phyloP scores from a whole-genome alignment of 2,888 invertebrate species.

The Gymnocheta viridis region DNA sequence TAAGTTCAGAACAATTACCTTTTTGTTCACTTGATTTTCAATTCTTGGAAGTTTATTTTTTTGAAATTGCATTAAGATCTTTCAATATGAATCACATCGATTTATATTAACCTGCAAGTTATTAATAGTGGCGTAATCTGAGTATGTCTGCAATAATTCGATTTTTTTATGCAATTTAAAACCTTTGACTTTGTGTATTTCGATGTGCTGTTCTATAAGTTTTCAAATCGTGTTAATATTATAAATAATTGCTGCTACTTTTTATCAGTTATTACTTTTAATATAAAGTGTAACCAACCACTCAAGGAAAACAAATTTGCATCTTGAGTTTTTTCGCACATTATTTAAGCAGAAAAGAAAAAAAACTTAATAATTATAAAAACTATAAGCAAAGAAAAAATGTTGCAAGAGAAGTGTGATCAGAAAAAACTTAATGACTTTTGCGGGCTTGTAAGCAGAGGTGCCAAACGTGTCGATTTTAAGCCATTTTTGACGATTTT shows the following conservation, averaged over 20 bases:
- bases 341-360: conserved; percentile 56
- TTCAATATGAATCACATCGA: neutral
- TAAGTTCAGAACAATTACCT: too few relatives aligned
- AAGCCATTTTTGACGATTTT: too few relatives aligned
- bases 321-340: conserved; percentile 54
- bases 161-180: neutral
- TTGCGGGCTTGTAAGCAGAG: too few relatives aligned
- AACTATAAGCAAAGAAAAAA: neutral
- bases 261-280: conserved; percentile 15
- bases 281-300: conserved; percentile 40
- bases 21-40: neutral
- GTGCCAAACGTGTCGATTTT: too few relatives aligned
- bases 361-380: neutral
- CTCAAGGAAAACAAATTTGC: conserved; percentile 21
- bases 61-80: too few relatives aligned
- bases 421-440: conserved; percentile 1
- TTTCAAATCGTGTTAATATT: conserved; percentile 8
- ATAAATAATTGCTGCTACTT: conserved; percentile 21
- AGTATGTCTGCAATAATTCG: neutral
- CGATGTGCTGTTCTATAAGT: neutral
- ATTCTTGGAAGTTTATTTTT: neutral
- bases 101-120: neutral
- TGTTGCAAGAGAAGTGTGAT: neutral
- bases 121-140: neutral
- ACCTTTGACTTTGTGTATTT: conserved; percentile 29